These are phyloP conservation scores for Triplophysa rosa DNA, from an alignment of 2,113 vertebrate species.

Conservation along the genomic window DNA sequence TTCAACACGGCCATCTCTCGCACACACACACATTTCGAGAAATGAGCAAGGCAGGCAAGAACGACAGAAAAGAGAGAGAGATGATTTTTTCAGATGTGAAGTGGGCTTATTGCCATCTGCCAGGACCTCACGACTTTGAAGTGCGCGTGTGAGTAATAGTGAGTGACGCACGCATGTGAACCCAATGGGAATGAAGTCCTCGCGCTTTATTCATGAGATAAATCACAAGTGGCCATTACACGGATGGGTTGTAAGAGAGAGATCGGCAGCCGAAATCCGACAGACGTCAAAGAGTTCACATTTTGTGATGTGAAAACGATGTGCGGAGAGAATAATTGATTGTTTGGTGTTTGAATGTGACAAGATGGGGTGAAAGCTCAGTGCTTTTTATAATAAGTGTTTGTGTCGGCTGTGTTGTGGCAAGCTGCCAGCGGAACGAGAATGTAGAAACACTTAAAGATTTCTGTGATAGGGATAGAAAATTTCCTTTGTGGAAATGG, in stretches of 20 bases:
- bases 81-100: background rate
- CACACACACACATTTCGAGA: constrained; percentile 16
- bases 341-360: constrained; percentile 26
- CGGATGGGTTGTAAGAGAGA: constrained; percentile 12
- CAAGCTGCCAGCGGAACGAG: too few species aligned
- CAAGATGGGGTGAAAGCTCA: background rate
- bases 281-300: background rate
- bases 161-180: constrained; percentile 18
- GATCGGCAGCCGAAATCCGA: background rate
- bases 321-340: constrained; percentile 11
- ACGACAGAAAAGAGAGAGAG: background rate
- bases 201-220: constrained; percentile 23
- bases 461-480: background rate
- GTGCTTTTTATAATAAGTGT: background rate
- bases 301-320: constrained; percentile 5
- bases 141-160: background rate
- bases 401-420: background rate
- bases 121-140: background rate
- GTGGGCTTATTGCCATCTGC: constrained; percentile 23
- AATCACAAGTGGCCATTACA: constrained; percentile 6
- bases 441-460: background rate
- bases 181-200: constrained; percentile 1
- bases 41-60: constrained; percentile 8
- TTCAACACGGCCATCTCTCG: background rate
- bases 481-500: background rate